A percentile compares a stretch with the other conserved stretches of the same genome.
Evolutionary conservation across 2,113 vertebrate species (phyloP).

Genomic region (Siphamia tubifer): DNA sequence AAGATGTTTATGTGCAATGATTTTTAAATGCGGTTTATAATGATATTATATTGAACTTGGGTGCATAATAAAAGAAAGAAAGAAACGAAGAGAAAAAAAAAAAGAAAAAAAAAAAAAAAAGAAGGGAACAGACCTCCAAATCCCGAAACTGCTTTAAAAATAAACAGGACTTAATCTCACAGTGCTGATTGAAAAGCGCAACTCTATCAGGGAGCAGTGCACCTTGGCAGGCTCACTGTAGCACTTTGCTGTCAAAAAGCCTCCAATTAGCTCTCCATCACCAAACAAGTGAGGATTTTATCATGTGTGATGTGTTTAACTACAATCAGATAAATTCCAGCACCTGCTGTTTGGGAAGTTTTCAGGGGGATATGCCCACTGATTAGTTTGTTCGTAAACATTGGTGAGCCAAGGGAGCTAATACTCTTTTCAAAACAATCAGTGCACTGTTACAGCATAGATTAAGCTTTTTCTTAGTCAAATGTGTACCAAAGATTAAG

Average conservation of each 20-base stretch:
- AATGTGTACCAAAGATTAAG: background rate
- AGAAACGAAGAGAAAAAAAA: background rate
- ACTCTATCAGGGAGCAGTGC: conserved; percentile 14
- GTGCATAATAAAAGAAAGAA: conserved; percentile 8
- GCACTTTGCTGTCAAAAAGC: conserved; percentile 38
- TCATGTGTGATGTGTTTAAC: conserved; percentile 27
- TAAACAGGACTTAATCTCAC: conserved; percentile 5
- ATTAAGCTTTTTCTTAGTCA: conserved; percentile 15
- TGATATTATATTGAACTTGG: conserved; percentile 58
- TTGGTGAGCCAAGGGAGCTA: conserved; percentile 32
- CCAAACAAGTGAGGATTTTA: conserved; percentile 35
- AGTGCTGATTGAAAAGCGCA: background rate
- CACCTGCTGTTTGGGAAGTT: conserved; percentile 55
- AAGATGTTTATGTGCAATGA: conserved; percentile 70
- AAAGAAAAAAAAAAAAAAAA: background rate
- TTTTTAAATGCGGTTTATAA: conserved; percentile 78
- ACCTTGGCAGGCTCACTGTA: conserved; percentile 16
- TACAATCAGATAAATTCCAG: conserved; percentile 43
- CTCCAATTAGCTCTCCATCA: conserved; percentile 61
- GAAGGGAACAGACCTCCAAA: background rate
- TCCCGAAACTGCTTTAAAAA: conserved; percentile 8
- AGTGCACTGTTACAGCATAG: conserved; percentile 31
- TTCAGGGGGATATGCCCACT: conserved; percentile 44
- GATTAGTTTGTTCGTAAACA: conserved; percentile 67
- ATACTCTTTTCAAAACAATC: conserved; percentile 49